Evolutionary conservation across 1,140 invertebrate genomes (phyloP).

Genomic region (Cotesia vestalis): DNA sequence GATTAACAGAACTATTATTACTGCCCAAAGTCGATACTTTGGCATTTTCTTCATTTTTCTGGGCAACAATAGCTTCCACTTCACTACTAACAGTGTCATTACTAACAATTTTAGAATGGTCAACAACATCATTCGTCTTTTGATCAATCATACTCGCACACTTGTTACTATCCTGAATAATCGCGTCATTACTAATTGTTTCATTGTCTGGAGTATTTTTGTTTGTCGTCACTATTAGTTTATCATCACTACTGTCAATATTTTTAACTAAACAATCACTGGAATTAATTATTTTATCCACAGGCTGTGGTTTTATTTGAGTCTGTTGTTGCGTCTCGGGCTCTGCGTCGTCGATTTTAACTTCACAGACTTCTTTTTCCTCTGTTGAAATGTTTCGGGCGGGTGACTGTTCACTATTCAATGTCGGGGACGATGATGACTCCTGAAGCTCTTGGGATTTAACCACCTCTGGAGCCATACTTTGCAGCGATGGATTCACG

Average conservation of each 20-base stretch:
- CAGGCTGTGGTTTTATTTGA: constrained; percentile 1
- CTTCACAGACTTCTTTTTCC: constrained; percentile 22
- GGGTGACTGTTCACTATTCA: not conserved
- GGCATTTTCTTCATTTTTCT: constrained; percentile 65
- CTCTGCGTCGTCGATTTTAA: not conserved
- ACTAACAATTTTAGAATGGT: constrained; percentile 49
- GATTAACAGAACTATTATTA: constrained; percentile 37
- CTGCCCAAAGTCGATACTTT: constrained; percentile 55
- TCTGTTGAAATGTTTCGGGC: constrained; percentile 17
- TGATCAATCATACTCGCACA: constrained; percentile 39
- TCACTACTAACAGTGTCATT: constrained; percentile 41
- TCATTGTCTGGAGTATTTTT: constrained; percentile 40
- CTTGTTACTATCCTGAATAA: constrained; percentile 46
- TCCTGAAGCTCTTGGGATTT: not conserved
- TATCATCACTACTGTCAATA: not conserved
- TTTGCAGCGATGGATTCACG: constrained; percentile 48
- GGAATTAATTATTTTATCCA: not conserved
- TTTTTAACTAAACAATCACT: constrained; percentile 12
- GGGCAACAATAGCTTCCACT: constrained; percentile 59
- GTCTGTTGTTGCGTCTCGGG: not conserved
- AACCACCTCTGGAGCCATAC: constrained; percentile 42
- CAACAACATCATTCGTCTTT: constrained; percentile 56
- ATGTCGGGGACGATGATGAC: not conserved
- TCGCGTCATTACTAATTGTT: constrained; percentile 40
- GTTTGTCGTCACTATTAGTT: constrained; percentile 1